Percentiles rank a stretch among this genome's conserved stretches.
Evolutionary conservation across 2,888 invertebrate genomes (phyloP).

Genomic region (Scelioninae gen. 1): DNA sequence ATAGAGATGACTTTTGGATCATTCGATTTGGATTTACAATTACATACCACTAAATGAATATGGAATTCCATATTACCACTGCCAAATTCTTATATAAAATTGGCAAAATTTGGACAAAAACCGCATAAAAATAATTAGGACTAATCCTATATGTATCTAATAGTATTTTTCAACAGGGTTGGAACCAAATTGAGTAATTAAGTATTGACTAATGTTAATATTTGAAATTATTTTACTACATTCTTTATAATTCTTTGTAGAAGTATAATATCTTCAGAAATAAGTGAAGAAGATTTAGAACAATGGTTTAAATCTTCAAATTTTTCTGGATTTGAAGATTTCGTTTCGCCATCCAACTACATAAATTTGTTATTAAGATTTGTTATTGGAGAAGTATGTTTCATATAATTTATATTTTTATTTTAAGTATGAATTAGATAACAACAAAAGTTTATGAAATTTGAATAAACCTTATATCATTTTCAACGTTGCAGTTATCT

Average conservation of each 20-base stretch:
- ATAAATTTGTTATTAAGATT: conserved; percentile 89
- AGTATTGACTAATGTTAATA: no score
- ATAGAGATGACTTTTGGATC: no score
- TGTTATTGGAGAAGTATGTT: conserved; percentile 88
- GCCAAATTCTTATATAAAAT: no score
- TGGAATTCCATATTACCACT: no score
- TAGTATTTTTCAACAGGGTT: no score
- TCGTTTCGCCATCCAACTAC: conserved; percentile 91
- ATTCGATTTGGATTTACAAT: no score
- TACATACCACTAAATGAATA: no score
- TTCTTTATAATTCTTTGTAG: conserved; percentile 70
- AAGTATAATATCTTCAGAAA: conserved; percentile 87
- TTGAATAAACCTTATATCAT: not conserved
- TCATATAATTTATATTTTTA: not conserved
- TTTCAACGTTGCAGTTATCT: conserved; percentile 56
- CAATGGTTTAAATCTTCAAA: conserved; percentile 91
- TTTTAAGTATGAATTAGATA: not conserved
- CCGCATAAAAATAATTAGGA: no score
- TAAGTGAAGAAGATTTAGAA: conserved; percentile 90
- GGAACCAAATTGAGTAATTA: no score
- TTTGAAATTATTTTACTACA: not conserved
- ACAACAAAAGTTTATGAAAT: not conserved
- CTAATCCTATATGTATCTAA: no score
- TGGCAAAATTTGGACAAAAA: no score
- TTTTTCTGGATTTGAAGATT: conserved; percentile 92